Percentiles rank a stretch among this genome's conserved stretches.
phyloP scores from a whole-genome alignment of 2,888 invertebrate species.

The Acrocera orbiculus region DNA sequence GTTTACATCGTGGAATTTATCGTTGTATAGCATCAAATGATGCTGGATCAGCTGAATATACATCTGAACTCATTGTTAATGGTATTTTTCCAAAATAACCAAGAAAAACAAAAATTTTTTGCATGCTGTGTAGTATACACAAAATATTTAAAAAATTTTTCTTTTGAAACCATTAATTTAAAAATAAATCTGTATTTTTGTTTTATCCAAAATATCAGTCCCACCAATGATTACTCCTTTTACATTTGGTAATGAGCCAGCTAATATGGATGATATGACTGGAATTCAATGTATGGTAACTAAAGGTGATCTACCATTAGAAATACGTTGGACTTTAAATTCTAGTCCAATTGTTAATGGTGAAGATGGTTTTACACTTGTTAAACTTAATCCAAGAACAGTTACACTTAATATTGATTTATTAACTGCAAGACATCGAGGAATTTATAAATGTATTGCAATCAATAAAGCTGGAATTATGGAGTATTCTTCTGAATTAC shows the following conservation, averaged over 20 bases:
- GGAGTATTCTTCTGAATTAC: constrained; percentile 28
- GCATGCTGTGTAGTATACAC: too few species aligned
- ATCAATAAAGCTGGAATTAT: constrained; percentile 37
- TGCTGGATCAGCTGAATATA: constrained; percentile 47
- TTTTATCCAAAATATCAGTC: constrained; percentile 23
- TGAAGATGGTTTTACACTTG: constrained; percentile 40
- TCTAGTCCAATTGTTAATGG: constrained; percentile 42
- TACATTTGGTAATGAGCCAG: constrained; percentile 38
- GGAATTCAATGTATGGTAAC: constrained; percentile 48
- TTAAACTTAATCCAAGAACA: constrained; percentile 38
- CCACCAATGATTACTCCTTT: constrained; percentile 35
- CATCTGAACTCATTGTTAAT: constrained; percentile 49
- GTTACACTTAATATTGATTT: constrained; percentile 40
- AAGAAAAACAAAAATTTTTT: too few species aligned
- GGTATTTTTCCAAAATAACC: too few species aligned
- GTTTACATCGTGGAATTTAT: constrained; percentile 55
- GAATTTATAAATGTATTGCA: constrained; percentile 45
- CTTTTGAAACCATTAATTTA: neutral
- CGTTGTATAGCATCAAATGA: constrained; percentile 52
- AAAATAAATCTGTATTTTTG: neutral
- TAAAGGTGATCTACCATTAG: constrained; percentile 59
- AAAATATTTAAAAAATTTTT: neutral
- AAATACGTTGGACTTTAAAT: constrained; percentile 48
- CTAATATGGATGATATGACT: constrained; percentile 41
- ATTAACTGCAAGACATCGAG: constrained; percentile 39